A percentile compares a stretch with the other conserved stretches of the same genome.
Conservation (phyloP, 37 sponge, comb jelly and placozoan species). For the Tethya wilhelma region DNA sequence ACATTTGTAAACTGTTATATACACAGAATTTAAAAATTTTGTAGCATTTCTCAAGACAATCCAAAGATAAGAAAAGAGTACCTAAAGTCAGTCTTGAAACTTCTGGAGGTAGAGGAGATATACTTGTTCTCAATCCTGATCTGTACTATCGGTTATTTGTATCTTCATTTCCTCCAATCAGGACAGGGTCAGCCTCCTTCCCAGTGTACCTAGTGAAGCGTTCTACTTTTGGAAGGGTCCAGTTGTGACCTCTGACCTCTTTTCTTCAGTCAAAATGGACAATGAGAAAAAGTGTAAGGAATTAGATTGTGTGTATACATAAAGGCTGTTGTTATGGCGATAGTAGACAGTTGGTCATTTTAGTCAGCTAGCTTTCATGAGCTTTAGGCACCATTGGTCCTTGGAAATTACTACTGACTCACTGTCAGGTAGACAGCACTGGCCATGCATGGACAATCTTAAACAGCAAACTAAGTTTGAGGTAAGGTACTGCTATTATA, state of each 20-base stretch:
- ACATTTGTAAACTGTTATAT: not conserved
- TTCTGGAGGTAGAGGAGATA: constrained; percentile 59
- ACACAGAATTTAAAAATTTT: not conserved
- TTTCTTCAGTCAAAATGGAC: not conserved
- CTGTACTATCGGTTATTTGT: not conserved
- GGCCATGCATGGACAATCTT: too few relatives aligned
- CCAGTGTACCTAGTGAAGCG: constrained; percentile 25
- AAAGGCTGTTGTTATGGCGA: too few relatives aligned
- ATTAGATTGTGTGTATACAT: not conserved
- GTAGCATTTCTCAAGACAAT: constrained; percentile 9
- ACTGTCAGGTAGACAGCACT: too few relatives aligned
- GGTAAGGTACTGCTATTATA: too few relatives aligned
- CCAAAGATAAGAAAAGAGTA: not conserved
- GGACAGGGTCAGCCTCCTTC: constrained; percentile 54
- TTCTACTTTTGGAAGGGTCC: constrained; percentile 62
- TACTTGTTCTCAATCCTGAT: too few relatives aligned
- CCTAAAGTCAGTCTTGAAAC: constrained; percentile 31
- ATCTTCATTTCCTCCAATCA: not conserved
- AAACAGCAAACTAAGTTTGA: too few relatives aligned
- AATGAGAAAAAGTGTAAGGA: not conserved
- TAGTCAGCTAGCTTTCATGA: too few relatives aligned
- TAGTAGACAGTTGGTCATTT: too few relatives aligned
- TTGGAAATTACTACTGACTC: too few relatives aligned
- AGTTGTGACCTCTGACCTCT: not conserved
- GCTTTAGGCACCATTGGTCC: too few relatives aligned